phyloP scores from a whole-genome alignment of 2,888 invertebrate species.

The Oegoconia quadripuncta region DNA sequence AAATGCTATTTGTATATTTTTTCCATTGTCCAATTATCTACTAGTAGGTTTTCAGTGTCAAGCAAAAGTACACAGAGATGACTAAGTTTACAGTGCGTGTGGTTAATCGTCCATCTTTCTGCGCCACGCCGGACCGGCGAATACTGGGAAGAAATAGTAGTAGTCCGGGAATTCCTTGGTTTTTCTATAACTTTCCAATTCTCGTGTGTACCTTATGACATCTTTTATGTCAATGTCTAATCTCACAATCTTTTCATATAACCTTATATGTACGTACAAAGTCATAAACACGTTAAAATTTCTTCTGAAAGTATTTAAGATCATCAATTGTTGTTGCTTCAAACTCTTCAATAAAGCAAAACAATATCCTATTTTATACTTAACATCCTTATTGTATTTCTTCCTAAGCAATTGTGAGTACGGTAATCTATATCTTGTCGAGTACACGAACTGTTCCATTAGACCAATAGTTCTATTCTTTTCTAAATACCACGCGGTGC shows the following conservation, averaged over 20 bases:
- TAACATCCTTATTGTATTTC: conserved; percentile 26
- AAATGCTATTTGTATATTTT: too few species aligned
- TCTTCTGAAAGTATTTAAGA: conserved; percentile 19
- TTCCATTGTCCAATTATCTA: too few species aligned
- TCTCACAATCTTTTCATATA: conserved; percentile 34
- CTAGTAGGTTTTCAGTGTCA: too few species aligned
- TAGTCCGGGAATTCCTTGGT: conserved; percentile 10
- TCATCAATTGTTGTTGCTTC: conserved; percentile 29
- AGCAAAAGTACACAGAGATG: too few species aligned
- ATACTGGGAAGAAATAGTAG: conserved; percentile 5
- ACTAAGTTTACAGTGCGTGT: too few species aligned
- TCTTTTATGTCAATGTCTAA: conserved; percentile 34
- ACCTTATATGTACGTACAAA: conserved; percentile 25
- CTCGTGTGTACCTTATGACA: conserved; percentile 17
- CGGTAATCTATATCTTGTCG: conserved; percentile 34
- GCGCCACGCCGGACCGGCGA: neutral
- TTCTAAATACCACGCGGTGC: neutral
- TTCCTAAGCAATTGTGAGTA: conserved; percentile 31
- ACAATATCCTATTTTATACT: conserved; percentile 39
- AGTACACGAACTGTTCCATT: conserved; percentile 42
- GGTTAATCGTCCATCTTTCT: too few species aligned
- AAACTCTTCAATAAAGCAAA: conserved; percentile 31
- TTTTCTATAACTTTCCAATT: conserved; percentile 11
- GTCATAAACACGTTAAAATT: neutral
- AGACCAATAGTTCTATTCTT: conserved; percentile 8